Evolutionary conservation across 2,888 invertebrate species (phyloP).

Genomic region (Cerceris ruficornis): DNA sequence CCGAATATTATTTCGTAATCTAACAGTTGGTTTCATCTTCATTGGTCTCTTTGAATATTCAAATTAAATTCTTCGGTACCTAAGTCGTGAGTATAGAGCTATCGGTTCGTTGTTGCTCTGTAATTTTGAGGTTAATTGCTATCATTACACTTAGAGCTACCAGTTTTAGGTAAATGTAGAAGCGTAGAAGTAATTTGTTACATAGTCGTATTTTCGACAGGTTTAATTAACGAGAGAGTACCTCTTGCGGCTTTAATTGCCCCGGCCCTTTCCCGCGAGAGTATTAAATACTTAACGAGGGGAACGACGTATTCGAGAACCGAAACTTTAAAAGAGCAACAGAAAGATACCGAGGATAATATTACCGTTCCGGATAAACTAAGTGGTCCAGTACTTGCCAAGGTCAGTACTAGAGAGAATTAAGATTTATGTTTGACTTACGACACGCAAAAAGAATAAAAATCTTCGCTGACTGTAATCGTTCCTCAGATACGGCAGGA

Average conservation of each 20-base stretch:
- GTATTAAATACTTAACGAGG: constrained; percentile 63
- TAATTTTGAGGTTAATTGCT: no score
- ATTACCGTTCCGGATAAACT: constrained; percentile 44
- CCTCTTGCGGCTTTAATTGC: constrained; percentile 67
- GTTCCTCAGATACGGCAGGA: constrained; percentile 41
- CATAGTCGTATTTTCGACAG: constrained; percentile 37
- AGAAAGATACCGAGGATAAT: constrained; percentile 40
- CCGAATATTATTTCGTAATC: no score
- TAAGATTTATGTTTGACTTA: not conserved
- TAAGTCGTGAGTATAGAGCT: no score
- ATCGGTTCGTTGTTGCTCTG: no score
- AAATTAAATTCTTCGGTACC: no score
- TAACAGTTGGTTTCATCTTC: no score
- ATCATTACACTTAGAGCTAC: no score
- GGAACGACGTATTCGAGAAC: constrained; percentile 57
- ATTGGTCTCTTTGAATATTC: no score
- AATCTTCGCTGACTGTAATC: no score
- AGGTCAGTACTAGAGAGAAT: constrained; percentile 36
- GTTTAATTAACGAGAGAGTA: constrained; percentile 66
- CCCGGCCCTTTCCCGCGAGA: constrained; percentile 66
- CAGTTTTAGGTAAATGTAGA: no score
- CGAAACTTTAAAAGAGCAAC: constrained; percentile 24
- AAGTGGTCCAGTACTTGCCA: constrained; percentile 61
- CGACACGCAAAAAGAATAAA: not conserved
- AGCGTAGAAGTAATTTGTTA: no score